Evolutionary conservation across 2,888 invertebrate species (phyloP), one percentile per base, ranked within the genome.

Genomic region (Synergus umbraculus): DNA sequence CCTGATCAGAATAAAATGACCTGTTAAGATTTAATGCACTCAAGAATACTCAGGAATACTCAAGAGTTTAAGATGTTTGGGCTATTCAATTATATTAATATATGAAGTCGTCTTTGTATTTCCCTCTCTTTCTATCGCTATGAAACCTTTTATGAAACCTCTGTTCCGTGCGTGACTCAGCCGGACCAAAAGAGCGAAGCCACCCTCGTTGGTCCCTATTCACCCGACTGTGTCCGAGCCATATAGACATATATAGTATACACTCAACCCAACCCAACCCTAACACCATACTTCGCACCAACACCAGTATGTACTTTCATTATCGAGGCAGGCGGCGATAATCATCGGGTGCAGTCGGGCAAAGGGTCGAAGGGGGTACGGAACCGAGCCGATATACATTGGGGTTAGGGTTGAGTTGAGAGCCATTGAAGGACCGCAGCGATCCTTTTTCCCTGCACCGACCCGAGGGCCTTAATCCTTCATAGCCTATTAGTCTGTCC

Each of bases 121-220:
- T 13, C 9, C 4, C n/a, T 54, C 49, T 37, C 49, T 15, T 12
- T 8, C 46, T 49, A 54, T 54, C 49, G 37, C 54, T 37, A n/a
- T 22, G 29, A 73, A 73, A 73, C 54, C 49, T 69, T 29, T 22
- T 37, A n/a, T 22, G 29, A 73, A 73, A 73, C 54, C 49, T 69
- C 46, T 44, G 87, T 88, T 90, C 89, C 22, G 87, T 88, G 90
- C 90, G 90, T 91, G 91, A 90, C 90, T 90, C 90, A 88, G 87
- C 87, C 84, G 84, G 85, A 84, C 87, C 86, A 87, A 90, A 88
- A 88, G 80, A 77, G 82, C 83, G 81, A 80, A 82, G 83, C 85
- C 86, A 85, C 88, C 86, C 86, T 85, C 83, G 79, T 83, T 82
- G 85, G 67, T 80, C 81, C 80, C 77, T 80, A 69, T 83, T 82